Percentiles rank a stretch among this genome's conserved stretches.
These are phyloP conservation scores for Bradysia coprophila DNA, from an alignment of 1,140 invertebrate genomes.

Conservation along the genomic window DNA sequence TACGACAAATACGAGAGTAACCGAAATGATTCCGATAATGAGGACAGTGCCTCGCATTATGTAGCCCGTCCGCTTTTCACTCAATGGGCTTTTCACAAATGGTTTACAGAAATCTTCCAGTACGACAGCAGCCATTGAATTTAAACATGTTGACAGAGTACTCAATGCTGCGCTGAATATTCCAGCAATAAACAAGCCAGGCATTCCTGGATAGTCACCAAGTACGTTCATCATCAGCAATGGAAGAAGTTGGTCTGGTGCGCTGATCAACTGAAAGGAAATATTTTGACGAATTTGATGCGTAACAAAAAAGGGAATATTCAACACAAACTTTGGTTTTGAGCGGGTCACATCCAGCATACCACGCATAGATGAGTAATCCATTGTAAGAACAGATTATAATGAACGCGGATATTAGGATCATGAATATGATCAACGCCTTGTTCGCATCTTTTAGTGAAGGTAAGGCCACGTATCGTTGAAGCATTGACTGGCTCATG, in stretches of 20 bases:
- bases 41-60: slow-evolving; percentile 50
- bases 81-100: slow-evolving; percentile 36
- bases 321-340: slow-evolving; percentile 30
- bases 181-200: slow-evolving; percentile 71
- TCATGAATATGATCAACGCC: slow-evolving; percentile 47
- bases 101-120: slow-evolving; percentile 61
- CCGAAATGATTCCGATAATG: slow-evolving; percentile 39
- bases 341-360: slow-evolving; percentile 41
- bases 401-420: slow-evolving; percentile 27
- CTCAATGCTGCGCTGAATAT: slow-evolving; percentile 70
- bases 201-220: slow-evolving; percentile 47
- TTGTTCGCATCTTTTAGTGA: slow-evolving; percentile 39
- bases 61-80: slow-evolving; percentile 30
- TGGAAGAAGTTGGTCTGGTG: slow-evolving; percentile 55
- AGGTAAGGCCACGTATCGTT: slow-evolving; percentile 49
- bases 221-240: slow-evolving; percentile 65
- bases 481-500: slow-evolving; percentile 70
- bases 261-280: slow-evolving; percentile 33
- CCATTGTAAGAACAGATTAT: slow-evolving; percentile 52
- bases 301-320: background rate
- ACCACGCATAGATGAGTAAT: slow-evolving; percentile 19
- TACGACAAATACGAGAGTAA: slow-evolving; percentile 47
- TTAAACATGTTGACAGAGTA: slow-evolving; percentile 80
- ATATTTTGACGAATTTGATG: background rate
- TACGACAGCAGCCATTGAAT: slow-evolving; percentile 80